phyloP scores from a whole-genome alignment of 1,140 invertebrate genomes.

The Stenopsyche tienmushanensis region DNA sequence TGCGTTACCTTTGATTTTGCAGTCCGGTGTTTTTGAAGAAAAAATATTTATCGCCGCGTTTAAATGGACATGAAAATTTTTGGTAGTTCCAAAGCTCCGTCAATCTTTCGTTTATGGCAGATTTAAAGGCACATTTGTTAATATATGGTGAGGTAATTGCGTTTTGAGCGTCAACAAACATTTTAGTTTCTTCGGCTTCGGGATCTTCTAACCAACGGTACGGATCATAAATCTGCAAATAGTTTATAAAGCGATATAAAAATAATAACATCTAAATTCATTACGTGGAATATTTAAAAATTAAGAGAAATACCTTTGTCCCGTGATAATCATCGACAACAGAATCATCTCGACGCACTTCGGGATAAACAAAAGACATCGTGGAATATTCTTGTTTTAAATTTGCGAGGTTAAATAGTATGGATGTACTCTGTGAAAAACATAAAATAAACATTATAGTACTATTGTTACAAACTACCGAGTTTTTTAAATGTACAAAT shows the following conservation, averaged over 20 bases:
- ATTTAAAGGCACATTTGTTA: constrained; percentile 70
- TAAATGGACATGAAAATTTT: constrained; percentile 87
- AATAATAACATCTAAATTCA: neutral
- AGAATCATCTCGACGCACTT: constrained; percentile 72
- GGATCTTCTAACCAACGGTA: constrained; percentile 98
- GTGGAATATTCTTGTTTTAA: constrained; percentile 33
- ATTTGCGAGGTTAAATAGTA: too few relatives aligned
- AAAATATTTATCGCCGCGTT: constrained; percentile 85
- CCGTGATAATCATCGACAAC: constrained; percentile 83
- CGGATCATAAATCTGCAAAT: constrained; percentile 78
- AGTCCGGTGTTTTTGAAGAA: constrained; percentile 94
- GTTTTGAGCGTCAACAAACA: constrained; percentile 92
- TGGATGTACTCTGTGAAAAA: too few relatives aligned
- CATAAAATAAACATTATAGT: too few relatives aligned
- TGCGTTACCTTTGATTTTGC: constrained; percentile 86
- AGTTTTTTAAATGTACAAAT: too few relatives aligned
- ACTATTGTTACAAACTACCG: too few relatives aligned
- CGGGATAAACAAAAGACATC: constrained; percentile 68
- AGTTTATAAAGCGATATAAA: neutral
- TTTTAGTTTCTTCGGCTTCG: constrained; percentile 86
- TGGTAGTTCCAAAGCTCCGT: constrained; percentile 95
- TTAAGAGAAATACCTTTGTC: constrained; percentile 62
- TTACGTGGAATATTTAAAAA: neutral
- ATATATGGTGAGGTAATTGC: constrained; percentile 84
- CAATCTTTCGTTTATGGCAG: constrained; percentile 73